Evolutionary conservation across 2,113 vertebrate genomes (phyloP), one percentile per base, ranked within the genome.

Genomic region (Ophiodon elongatus): DNA sequence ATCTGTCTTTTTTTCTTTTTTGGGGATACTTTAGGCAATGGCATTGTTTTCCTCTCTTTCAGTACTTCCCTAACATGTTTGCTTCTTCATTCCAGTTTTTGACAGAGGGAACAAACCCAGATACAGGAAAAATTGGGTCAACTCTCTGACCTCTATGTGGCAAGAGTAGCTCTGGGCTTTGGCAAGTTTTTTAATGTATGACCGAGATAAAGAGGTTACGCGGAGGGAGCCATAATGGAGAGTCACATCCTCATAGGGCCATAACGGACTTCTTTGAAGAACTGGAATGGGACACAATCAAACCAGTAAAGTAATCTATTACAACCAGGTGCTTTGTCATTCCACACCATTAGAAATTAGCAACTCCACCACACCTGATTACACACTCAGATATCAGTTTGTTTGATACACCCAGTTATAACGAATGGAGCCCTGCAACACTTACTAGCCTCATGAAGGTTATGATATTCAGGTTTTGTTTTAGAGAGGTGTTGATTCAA

Each of bases 101-200:
- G 54, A 70, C 47, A 64, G 56, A 76, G 45, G 62, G 47, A 81
- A 68, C 64, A 60, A 70, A 80, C 73, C 75, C 73, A 80, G 43
- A 83, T 67, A 67, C 57, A 74, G 57, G 29, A 62, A 74, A 25
- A 91, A 88, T 45, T 91, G 72, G 84, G 82, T 80, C 90, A 87
- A 50, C 80, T 85, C 65, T 73, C 64, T 91, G 82, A 89, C 88
- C 88, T 85, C 68, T 33, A 25, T 88, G 79, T 77, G 75, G 57
- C 50, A 59, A 75, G 56, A 80, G 83, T 72, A 78, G 81, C 76
- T 88, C 23, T 76, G 79, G 83, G 82, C 81, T 73, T 67, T 77
- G 31, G 85, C 43, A 77, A 75, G 19, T 72, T 84, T 86, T 82
- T 82, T 70, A 71, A 77, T 76, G 79, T 86, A 74, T 84, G 80